A percentile compares a stretch with the other conserved stretches of the same genome.
These are phyloP conservation scores for Hydriomena furcata DNA, from an alignment of 2,888 invertebrate species.

Conservation along the genomic window DNA sequence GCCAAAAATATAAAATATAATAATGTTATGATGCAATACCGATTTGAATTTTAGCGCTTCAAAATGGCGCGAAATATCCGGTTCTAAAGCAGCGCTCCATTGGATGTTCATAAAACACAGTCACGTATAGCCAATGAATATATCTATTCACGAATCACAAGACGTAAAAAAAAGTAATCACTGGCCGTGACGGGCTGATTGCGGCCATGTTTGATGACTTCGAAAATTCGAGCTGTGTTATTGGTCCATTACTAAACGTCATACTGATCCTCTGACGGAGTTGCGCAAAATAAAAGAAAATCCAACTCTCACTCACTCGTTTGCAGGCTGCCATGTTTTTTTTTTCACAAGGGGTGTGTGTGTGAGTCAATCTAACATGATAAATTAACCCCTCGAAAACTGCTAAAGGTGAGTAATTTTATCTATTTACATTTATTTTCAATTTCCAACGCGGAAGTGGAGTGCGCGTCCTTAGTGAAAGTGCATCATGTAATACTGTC, in stretches of 20 bases:
- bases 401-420: constrained; percentile 71
- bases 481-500: constrained; percentile 82
- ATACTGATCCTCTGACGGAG: constrained; percentile 71
- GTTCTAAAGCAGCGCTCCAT: constrained; percentile 42
- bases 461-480: constrained; percentile 74
- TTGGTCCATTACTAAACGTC: constrained; percentile 73
- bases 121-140: constrained; percentile 53
- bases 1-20: neutral
- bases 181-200: constrained; percentile 38
- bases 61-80: constrained; percentile 57
- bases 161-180: constrained; percentile 48
- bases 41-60: constrained; percentile 50
- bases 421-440: constrained; percentile 45
- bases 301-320: constrained; percentile 71
- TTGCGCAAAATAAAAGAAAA: constrained; percentile 76
- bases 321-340: constrained; percentile 89
- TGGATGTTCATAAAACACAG: constrained; percentile 41
- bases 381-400: constrained; percentile 74
- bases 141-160: constrained; percentile 61
- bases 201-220: constrained; percentile 70
- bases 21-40: neutral
- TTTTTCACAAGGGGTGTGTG: constrained; percentile 86
- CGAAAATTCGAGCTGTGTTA: constrained; percentile 55
- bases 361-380: constrained; percentile 77
- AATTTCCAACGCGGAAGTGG: constrained; percentile 63